phyloP scores from a whole-genome alignment of 2,888 invertebrate genomes.

The Patella depressa region DNA sequence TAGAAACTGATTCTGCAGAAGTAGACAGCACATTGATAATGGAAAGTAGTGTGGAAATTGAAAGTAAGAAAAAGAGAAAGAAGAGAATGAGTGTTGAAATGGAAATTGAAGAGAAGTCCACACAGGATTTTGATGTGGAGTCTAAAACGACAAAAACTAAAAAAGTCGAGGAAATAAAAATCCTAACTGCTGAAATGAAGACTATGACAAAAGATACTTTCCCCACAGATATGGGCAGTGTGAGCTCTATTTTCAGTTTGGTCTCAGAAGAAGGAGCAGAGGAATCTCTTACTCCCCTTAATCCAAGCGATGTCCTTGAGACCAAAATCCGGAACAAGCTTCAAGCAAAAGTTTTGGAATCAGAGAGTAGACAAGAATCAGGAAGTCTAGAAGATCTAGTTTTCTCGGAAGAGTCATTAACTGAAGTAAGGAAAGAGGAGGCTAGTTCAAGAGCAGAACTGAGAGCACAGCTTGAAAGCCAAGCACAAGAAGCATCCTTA shows the following conservation, averaged over 20 bases:
- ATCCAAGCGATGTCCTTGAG: background rate
- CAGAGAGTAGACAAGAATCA: background rate
- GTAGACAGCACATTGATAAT: background rate
- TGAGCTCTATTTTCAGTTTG: background rate
- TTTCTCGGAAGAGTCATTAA: background rate
- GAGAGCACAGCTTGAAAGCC: slow-evolving; percentile 4
- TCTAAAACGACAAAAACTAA: background rate
- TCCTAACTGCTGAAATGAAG: background rate
- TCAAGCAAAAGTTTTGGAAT: background rate
- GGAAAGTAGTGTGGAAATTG: background rate
- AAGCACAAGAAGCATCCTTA: slow-evolving; percentile 2
- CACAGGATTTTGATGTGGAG: background rate
- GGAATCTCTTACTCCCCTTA: background rate
- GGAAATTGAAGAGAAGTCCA: background rate
- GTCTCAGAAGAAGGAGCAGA: background rate
- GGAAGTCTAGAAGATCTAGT: background rate
- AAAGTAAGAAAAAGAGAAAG: background rate
- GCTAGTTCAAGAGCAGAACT: background rate
- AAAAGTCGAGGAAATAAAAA: background rate
- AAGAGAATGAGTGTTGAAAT: slow-evolving; percentile 9
- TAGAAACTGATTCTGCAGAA: background rate
- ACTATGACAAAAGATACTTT: background rate
- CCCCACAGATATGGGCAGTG: slow-evolving; percentile 2
- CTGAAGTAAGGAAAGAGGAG: slow-evolving; percentile 8
- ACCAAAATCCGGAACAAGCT: background rate